Percentiles rank a stretch among this genome's conserved stretches.
phyloP scores from a whole-genome alignment of 1,140 invertebrate genomes.

The Cydia amplana region DNA sequence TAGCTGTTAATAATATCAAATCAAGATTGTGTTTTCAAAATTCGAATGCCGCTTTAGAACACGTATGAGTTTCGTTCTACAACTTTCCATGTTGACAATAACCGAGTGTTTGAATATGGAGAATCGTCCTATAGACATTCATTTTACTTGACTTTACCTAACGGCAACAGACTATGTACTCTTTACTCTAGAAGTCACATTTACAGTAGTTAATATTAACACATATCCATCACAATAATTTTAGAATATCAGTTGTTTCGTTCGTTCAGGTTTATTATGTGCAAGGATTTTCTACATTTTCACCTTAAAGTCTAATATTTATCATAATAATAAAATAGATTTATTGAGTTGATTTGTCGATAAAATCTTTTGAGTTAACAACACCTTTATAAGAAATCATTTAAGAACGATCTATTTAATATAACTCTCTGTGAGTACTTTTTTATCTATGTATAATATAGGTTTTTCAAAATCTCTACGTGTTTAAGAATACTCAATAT shows the following conservation, averaged over 20 bases:
- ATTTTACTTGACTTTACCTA: not conserved
- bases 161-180: not conserved
- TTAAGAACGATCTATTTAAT: constrained; percentile 38
- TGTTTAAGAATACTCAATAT: constrained; percentile 43
- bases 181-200: constrained; percentile 51
- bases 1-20: not conserved
- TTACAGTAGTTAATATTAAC: constrained; percentile 63
- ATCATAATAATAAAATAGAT: constrained; percentile 67
- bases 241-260: constrained; percentile 78
- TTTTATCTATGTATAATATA: constrained; percentile 27
- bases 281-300: constrained; percentile 40
- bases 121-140: not conserved
- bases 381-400: constrained; percentile 53
- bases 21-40: not conserved
- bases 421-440: constrained; percentile 29
- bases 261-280: constrained; percentile 61
- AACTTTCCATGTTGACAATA: not conserved
- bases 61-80: not conserved
- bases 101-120: not conserved
- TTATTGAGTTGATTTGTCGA: constrained; percentile 68
- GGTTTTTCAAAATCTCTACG: constrained; percentile 19
- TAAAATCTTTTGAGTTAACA: constrained; percentile 75
- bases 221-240: constrained; percentile 78
- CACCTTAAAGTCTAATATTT: constrained; percentile 44
- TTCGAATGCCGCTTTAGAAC: not conserved